Base-by-base conservation (phyloP, 2,797 vertebrate genomes). In the Cercopithecus neglectus region DNA sequence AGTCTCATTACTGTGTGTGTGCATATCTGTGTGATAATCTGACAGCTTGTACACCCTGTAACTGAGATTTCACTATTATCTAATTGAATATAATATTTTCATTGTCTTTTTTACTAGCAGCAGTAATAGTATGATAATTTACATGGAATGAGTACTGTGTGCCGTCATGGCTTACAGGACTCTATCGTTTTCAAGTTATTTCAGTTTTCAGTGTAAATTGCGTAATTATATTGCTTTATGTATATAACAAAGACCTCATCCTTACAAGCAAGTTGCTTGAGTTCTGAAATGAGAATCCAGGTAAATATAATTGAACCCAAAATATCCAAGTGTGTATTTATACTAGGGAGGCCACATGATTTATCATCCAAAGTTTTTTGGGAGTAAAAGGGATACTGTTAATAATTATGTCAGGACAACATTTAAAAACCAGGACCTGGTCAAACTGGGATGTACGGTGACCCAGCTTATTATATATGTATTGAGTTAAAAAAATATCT, bases 221-320 rank as follows among this genome's bases (percentile, higher is more conserved):
- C 28, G 5, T 41, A 50, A 30, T 75, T 82, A 39, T 1, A 39
- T 36, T 72, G 33, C 53, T 80, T 90, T 85, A 24, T 33, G 33
- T 82, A n/a, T 24, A 48, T n/a, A 84, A 72, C 19, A 95, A 88
- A 90, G 39, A 76, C 79, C 22, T 87, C n/a, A 81, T 46, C n/a
- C 79, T 94, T 70, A 46, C 3, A 89, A 87, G 36, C 41, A 88
- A 74, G 30, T 70, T 81, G 22, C 19, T 87, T 91, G 28, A 85
- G 86, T 91, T 93, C 46, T 93, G 48, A 89, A 96, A 93, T 93
- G 16, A 95, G n/a, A 96, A 78, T 7, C n/a, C 46, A 30, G 36
- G 0, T 61, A 81, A 46, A 85, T 50, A 87, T 55, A 79, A 76
- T 79, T 59, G 72, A 92, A 50, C 33, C 39, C 28, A 59, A 95